Conservation (phyloP, 2,113 vertebrate genomes). For the Rhinogobius similis region DNA sequence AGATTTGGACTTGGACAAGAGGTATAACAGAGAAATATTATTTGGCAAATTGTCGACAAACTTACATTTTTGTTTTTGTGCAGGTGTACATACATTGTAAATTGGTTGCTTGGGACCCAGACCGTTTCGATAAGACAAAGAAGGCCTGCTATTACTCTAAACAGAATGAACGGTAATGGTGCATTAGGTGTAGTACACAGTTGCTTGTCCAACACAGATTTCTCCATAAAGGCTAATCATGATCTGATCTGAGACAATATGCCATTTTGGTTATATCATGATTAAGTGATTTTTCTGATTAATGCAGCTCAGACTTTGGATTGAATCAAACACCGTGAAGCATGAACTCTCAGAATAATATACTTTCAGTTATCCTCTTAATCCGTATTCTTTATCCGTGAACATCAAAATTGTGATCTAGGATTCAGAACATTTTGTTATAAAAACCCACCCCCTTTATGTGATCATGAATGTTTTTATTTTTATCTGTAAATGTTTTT, state of each 20-base stretch:
- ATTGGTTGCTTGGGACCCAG: constrained; percentile 75
- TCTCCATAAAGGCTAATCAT: background rate
- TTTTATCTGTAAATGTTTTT: too few relatives aligned
- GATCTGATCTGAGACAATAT: background rate
- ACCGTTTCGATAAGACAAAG: constrained; percentile 47
- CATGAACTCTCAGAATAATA: too few relatives aligned
- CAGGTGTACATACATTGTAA: constrained; percentile 81
- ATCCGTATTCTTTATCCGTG: too few relatives aligned
- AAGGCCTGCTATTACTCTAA: constrained; percentile 78
- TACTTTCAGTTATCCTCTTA: too few relatives aligned
- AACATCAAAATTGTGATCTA: background rate
- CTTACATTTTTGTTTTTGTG: background rate
- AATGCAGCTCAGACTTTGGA: background rate
- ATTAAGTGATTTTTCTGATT: background rate
- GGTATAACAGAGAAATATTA: constrained; percentile 24
- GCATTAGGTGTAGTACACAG: background rate
- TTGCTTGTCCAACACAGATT: background rate
- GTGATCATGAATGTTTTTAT: background rate
- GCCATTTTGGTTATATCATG: background rate
- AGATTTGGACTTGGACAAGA: constrained; percentile 55
- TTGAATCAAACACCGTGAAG: background rate
- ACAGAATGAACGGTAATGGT: constrained; percentile 58
- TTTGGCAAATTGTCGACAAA: background rate
- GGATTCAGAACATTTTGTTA: too few relatives aligned
- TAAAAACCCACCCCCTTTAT: background rate